Base-by-base conservation (phyloP, 2,888 invertebrate species). In the Anoncus sp. region DNA sequence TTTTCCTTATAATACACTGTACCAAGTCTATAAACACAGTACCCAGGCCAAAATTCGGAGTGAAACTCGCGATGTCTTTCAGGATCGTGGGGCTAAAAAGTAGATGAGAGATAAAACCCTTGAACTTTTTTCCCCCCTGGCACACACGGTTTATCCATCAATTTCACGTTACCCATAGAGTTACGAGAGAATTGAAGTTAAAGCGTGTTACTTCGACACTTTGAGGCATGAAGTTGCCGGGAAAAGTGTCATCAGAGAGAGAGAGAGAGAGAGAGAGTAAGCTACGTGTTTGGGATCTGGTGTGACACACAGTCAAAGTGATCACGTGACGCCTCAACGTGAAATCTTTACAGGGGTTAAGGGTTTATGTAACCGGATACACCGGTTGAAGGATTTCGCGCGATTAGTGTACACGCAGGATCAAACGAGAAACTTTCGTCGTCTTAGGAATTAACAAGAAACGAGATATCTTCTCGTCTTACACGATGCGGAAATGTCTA, bases 71-170 rank as follows among this genome's bases (percentile, higher is more conserved):
- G n/a, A 4, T 12, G 70, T 1, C 16, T n/a, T n/a, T 43, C 10
- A 10, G 20, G 10, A 18, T 14, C 31, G 24, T 35, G 31, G 40
- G n/a, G 35, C 59, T 62, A 45, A 55, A 75, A 55, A 14, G 35
- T 18, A 27, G n/a, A 49, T 24, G n/a, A n/a, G 27, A 16, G 40
- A 35, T 22, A 49, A 18, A 35, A 38, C 14, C 49, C 55, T 31
- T 35, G 16, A 53, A 77, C 40, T 71, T 62, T 67, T 60, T 38
- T 60, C 16, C 40, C 14, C 40, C 18, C 18, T 16, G 10, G 35
- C 14, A 16, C 27, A 16, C 27, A 27, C 38, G 51, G 53, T 55
- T 72, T 66, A 66, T 66, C 53, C 45, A 51, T 67, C 71, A 67
- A 55, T 67, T 72, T 66, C 47, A 55, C 53, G 60, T 31, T 53